These are phyloP conservation scores for Drosophila nr. perissopoda DNA, from an alignment of 2,888 invertebrate species.

Conservation along the genomic window DNA sequence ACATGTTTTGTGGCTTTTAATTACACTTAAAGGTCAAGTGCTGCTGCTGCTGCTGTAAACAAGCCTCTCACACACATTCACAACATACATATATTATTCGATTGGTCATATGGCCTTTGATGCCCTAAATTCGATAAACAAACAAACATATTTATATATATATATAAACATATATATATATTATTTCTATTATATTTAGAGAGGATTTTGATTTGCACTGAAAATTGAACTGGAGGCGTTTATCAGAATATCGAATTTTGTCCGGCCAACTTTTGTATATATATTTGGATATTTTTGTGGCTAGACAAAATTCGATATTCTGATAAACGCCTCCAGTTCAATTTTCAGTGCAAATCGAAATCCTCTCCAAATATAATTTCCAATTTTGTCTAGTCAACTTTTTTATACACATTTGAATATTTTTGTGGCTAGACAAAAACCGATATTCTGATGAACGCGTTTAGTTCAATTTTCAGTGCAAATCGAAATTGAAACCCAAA, in stretches of 20 bases:
- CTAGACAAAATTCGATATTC: slow-evolving; percentile 1
- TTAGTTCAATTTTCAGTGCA: slow-evolving; percentile 19
- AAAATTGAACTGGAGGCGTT: slow-evolving; percentile 6
- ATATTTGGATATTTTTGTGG: background rate
- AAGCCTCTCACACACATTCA: slow-evolving; percentile 53
- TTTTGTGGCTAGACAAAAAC: slow-evolving; percentile 1
- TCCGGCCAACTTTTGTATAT: background rate
- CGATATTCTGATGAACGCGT: background rate
- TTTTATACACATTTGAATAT: background rate
- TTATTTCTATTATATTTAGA: background rate
- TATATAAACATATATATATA: background rate
- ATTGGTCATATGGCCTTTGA: slow-evolving; percentile 79
- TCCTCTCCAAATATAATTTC: background rate
- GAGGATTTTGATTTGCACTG: slow-evolving; percentile 27
- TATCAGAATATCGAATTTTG: background rate
- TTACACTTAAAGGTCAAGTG: slow-evolving; percentile 79
- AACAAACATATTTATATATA: slow-evolving; percentile 21
- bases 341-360: slow-evolving; percentile 33
- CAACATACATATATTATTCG: slow-evolving; percentile 51
- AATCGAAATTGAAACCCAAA: slow-evolving; percentile 23
- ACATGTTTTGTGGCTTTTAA: slow-evolving; percentile 71
- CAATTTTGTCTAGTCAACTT: too few species aligned
- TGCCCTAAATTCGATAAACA: slow-evolving; percentile 71
- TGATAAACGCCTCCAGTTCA: background rate
- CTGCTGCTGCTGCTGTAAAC: slow-evolving; percentile 49